phyloP scores from a whole-genome alignment of 2,888 invertebrate genomes.

The Autographa gamma region DNA sequence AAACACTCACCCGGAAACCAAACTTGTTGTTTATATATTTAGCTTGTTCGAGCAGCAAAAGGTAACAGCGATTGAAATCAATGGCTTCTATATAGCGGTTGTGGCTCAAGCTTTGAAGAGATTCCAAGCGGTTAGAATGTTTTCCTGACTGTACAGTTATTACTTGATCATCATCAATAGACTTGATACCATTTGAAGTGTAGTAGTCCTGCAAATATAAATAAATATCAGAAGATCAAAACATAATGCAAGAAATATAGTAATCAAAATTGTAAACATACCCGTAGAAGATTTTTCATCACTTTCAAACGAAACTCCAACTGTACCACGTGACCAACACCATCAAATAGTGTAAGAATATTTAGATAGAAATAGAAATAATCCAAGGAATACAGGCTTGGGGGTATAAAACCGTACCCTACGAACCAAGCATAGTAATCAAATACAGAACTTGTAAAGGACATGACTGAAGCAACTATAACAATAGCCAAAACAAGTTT shows the following conservation, averaged over 20 bases:
- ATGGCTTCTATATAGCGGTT: conserved; percentile 29
- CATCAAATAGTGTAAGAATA: conserved; percentile 46
- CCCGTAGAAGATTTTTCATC: conserved; percentile 33
- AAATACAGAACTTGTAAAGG: conserved; percentile 5
- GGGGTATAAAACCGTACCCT: conserved; percentile 18
- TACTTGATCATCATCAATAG: conserved; percentile 12
- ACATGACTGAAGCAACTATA: conserved; percentile 17
- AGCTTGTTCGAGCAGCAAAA: conserved; percentile 54
- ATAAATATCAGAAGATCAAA: too few relatives aligned
- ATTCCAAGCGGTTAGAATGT: conserved; percentile 14
- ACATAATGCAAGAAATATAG: too few relatives aligned
- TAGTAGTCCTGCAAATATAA: conserved; percentile 29
- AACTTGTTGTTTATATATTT: conserved; percentile 49
- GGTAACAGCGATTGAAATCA: conserved; percentile 50
- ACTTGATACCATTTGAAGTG: conserved; percentile 5
- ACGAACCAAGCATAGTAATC: conserved; percentile 43
- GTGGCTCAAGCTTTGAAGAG: conserved; percentile 31
- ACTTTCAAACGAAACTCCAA: conserved; percentile 53
- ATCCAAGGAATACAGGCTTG: conserved; percentile 44
- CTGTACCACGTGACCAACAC: conserved; percentile 53
- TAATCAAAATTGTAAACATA: too few relatives aligned
- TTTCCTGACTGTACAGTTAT: conserved; percentile 12
- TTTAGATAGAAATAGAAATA: conserved; percentile 56
- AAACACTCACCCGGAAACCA: conserved; percentile 52
- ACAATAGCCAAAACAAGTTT: conserved; percentile 24